Evolutionary conservation across 2,113 vertebrate species (phyloP).

Genomic region (Etheostoma spectabile): DNA sequence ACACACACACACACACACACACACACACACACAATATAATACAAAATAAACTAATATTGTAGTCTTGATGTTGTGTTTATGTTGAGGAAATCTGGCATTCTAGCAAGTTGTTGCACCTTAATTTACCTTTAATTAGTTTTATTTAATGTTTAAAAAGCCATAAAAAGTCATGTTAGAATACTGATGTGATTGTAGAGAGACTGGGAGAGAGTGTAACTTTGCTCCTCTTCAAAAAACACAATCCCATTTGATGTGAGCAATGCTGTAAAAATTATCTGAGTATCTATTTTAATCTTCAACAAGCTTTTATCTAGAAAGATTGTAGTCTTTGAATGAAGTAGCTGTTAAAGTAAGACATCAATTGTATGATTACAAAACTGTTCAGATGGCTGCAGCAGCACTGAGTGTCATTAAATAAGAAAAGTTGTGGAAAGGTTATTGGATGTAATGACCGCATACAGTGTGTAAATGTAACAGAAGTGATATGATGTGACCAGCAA

Average conservation of each 20-base stretch:
- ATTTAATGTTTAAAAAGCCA: not conserved
- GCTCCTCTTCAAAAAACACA: not conserved
- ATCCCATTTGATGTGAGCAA: not conserved
- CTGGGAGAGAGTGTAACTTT: not conserved
- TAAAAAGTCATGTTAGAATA: not conserved
- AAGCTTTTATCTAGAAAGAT: not conserved
- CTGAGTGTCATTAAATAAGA: not conserved
- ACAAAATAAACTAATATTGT: not conserved
- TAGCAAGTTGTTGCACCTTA: not conserved
- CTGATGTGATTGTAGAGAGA: not conserved
- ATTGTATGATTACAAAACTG: not conserved
- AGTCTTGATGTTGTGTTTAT: not conserved
- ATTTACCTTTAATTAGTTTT: not conserved
- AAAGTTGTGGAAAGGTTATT: not conserved
- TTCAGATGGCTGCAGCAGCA: conserved; percentile 1
- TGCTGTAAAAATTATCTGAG: not conserved
- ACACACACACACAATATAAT: too few relatives aligned
- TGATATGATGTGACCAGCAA: not conserved
- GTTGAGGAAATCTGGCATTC: not conserved
- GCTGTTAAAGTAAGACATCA: not conserved
- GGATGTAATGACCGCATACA: not conserved
- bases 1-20: not conserved
- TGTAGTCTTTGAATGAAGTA: not conserved
- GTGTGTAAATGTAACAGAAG: not conserved
- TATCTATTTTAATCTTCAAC: not conserved